These are phyloP conservation scores for Thermophis baileyi DNA, from an alignment of 2,113 vertebrate genomes.

Conservation along the genomic window DNA sequence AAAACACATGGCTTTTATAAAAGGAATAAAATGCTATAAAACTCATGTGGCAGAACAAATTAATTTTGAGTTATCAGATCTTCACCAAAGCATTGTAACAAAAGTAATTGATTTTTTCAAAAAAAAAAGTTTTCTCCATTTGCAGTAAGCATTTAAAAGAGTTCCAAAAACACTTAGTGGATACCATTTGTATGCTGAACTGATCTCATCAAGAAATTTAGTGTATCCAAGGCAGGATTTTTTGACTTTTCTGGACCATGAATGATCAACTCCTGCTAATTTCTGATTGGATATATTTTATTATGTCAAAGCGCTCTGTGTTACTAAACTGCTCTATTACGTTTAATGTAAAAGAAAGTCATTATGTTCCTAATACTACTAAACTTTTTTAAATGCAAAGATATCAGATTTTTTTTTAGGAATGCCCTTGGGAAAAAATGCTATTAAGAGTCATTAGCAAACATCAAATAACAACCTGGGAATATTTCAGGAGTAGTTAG, in stretches of 20 bases:
- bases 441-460: not conserved
- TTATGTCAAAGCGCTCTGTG: not conserved
- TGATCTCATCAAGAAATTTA: slow-evolving; percentile 13
- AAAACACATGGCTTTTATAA: slow-evolving; percentile 28
- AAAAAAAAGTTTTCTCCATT: not conserved
- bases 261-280: not conserved
- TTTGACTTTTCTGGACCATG: not conserved
- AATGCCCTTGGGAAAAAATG: not conserved
- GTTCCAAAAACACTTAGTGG: not conserved
- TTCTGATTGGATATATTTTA: not conserved
- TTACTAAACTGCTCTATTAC: not conserved
- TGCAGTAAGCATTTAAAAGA: not conserved
- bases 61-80: slow-evolving; percentile 39
- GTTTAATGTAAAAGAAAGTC: not conserved
- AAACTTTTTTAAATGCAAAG: not conserved
- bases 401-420: not conserved
- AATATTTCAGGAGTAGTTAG: not conserved
- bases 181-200: not conserved
- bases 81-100: slow-evolving; percentile 27
- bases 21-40: slow-evolving; percentile 40
- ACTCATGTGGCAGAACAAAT: slow-evolving; percentile 45
- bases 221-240: not conserved
- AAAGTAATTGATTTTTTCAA: slow-evolving; percentile 7
- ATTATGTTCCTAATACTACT: not conserved
- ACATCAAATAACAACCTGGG: not conserved